Evolutionary conservation across 2,888 invertebrate species (phyloP).

Genomic region (Eristalis tenax): DNA sequence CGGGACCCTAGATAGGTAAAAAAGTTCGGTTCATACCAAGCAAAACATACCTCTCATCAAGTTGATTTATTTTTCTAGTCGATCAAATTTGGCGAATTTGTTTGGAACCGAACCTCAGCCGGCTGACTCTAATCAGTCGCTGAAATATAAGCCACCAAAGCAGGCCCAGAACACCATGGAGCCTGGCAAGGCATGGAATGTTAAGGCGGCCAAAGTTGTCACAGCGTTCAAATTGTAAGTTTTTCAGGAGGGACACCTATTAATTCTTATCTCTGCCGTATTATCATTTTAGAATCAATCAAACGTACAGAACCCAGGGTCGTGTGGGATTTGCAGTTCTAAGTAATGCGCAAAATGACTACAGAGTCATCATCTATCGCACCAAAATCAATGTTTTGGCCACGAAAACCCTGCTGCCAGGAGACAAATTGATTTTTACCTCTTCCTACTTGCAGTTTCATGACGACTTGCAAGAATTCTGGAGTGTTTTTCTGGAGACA

Average conservation of each 20-base stretch:
- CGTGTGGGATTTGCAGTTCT: conserved; percentile 82
- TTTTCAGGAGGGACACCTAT: neutral
- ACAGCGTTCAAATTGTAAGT: conserved; percentile 74
- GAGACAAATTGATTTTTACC: conserved; percentile 71
- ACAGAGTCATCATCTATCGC: conserved; percentile 75
- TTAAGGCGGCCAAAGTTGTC: conserved; percentile 75
- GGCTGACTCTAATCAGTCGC: conserved; percentile 61
- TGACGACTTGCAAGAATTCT: conserved; percentile 82
- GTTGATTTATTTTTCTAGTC: conserved; percentile 23
- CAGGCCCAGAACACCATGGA: neutral
- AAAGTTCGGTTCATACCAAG: neutral
- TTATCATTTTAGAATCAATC: conserved; percentile 75
- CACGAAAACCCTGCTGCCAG: conserved; percentile 70
- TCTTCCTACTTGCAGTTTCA: conserved; percentile 78
- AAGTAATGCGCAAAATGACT: conserved; percentile 71
- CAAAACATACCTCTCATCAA: neutral
- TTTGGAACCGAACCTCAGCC: conserved; percentile 66
- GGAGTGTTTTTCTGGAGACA: conserved; percentile 83
- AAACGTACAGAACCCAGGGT: conserved; percentile 77
- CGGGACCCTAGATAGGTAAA: conserved; percentile 70
- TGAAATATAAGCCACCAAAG: conserved; percentile 74
- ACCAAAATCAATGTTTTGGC: conserved; percentile 75
- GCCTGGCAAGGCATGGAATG: conserved; percentile 66
- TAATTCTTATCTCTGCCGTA: neutral
- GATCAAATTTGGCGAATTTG: conserved; percentile 74